These are phyloP conservation scores for Dendropsophus ebraccatus DNA, from an alignment of 2,113 vertebrate genomes.

Conservation along the genomic window DNA sequence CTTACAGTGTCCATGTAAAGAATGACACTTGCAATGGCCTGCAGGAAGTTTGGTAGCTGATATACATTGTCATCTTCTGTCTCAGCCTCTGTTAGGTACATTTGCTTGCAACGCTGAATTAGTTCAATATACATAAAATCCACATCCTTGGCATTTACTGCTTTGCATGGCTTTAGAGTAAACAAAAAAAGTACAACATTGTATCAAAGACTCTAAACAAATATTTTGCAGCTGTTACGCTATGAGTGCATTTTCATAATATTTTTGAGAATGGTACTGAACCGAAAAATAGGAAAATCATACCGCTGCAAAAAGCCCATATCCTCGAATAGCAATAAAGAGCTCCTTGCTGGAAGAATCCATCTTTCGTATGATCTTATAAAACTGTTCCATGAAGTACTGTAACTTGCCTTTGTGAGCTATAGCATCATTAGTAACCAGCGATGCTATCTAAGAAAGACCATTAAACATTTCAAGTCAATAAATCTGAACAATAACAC, in stretches of 20 bases:
- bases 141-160: slow-evolving; percentile 84
- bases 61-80: slow-evolving; percentile 85
- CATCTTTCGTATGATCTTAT: slow-evolving; percentile 86
- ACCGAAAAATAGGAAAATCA: not conserved
- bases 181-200: slow-evolving; percentile 34
- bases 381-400: slow-evolving; percentile 97
- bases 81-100: slow-evolving; percentile 91
- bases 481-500: no score
- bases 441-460: slow-evolving; percentile 78
- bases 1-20: slow-evolving; percentile 88
- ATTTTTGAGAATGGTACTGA: not conserved
- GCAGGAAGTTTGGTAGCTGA: slow-evolving; percentile 95
- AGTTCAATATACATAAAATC: slow-evolving; percentile 94
- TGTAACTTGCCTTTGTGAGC: slow-evolving; percentile 82
- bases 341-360: slow-evolving; percentile 88
- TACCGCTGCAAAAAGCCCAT: slow-evolving; percentile 94
- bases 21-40: slow-evolving; percentile 92
- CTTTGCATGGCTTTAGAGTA: slow-evolving; percentile 86
- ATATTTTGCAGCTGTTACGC: not conserved
- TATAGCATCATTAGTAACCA: slow-evolving; percentile 84
- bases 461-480: not conserved
- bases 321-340: slow-evolving; percentile 93
- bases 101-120: slow-evolving; percentile 96
- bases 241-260: no score
- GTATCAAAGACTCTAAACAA: not conserved